Evolutionary conservation across 2,888 invertebrate genomes (phyloP), one percentile per base, ranked within the genome.

Genomic region (Eupithecia subfuscata): DNA sequence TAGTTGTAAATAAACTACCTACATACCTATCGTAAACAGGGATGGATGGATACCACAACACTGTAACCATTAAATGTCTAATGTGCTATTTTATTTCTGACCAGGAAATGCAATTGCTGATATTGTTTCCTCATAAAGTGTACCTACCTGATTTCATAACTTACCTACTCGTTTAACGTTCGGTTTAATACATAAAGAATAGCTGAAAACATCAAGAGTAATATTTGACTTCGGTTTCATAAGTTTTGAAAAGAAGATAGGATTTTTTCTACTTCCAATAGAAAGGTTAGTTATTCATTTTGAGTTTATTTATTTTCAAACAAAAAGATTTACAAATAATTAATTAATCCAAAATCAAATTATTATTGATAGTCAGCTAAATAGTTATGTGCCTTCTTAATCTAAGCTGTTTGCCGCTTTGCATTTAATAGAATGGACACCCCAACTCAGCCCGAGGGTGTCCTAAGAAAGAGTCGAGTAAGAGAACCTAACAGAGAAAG

Each of bases 1-100:
- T 60, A 12, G 84, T 89, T 86, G 88, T 89, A 90, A 88, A 88
- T 87, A 88, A 88, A 85, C 8, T 40, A 37, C 37, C 3, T 40
- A 43, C 8, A 12, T 37, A 37, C 37, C 79, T 82, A 84, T 85
- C 80, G 85, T 85, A 85, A 85, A 84, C 69, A 74, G 75, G 68
- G 69, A 69, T 74, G 68, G 69, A 69, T 74, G 71, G 67, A 75
- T 45, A 71, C 37, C 60, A 75, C 78, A 78, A 52, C 70, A 37
- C 63, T 79, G 76, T 68, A 7, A 74, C 43, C 22, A 45, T 75
- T 43, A 60, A 69, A 34, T 45, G 63, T 30, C 37, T 34, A 37
- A 37, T 40, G 22, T 70, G 22, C 22, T 22, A 16, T 71, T 75
- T 43, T 75, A 56, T 65, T 73, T 77, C 70, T 63, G 48, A 9